phyloP scores from a whole-genome alignment of 2,797 vertebrate genomes.

The Propithecus perrieri region DNA sequence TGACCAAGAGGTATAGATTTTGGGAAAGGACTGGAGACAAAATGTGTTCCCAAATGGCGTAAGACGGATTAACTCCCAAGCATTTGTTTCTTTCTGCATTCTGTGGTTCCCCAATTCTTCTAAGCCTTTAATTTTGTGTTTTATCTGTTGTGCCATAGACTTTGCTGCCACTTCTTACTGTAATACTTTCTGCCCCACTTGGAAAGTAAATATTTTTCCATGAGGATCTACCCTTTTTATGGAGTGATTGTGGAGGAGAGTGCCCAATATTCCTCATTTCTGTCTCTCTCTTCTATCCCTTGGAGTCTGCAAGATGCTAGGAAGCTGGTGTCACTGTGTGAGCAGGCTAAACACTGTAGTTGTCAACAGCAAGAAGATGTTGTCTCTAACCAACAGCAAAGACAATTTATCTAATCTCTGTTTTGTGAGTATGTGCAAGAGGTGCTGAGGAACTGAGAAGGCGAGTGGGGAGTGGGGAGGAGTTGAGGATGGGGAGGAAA shows the following conservation, averaged over 20 bases:
- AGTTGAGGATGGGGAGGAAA: not conserved
- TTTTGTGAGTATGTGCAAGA: not conserved
- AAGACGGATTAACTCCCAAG: not conserved
- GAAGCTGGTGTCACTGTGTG: not conserved
- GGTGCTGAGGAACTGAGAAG: not conserved
- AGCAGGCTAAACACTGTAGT: not conserved
- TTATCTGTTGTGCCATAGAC: not conserved
- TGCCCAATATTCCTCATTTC: not conserved
- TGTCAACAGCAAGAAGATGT: not conserved
- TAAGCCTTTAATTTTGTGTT: not conserved
- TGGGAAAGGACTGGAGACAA: not conserved
- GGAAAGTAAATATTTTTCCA: not conserved
- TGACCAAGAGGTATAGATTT: not conserved
- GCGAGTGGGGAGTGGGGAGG: too few species aligned
- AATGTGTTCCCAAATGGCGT: not conserved
- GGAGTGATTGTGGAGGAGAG: not conserved
- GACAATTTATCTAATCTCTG: not conserved
- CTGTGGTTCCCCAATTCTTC: not conserved
- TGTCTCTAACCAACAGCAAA: not conserved
- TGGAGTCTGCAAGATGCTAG: not conserved
- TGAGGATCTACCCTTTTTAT: not conserved
- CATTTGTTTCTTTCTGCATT: not conserved
- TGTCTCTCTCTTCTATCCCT: not conserved
- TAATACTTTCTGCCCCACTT: not conserved
- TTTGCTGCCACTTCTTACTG: not conserved